Evolutionary conservation across 2,888 invertebrate genomes (phyloP), one percentile per base, ranked within the genome.

Genomic region (Schrankia costaestrigalis): DNA sequence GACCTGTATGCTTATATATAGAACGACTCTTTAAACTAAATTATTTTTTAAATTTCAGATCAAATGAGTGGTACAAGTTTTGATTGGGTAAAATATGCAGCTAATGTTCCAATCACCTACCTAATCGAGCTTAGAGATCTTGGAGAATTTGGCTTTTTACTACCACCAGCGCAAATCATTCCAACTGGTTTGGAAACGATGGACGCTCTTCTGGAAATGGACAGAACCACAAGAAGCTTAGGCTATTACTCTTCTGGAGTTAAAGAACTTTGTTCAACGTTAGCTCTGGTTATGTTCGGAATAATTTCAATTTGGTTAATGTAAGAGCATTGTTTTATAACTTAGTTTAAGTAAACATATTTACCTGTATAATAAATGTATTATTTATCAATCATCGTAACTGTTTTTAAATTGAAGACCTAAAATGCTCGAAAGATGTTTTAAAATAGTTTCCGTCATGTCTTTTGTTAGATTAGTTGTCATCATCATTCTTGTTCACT

Each of bases 71-170:
- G 90, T 1, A 67, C 81, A 2, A 87, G 84, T 24, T 87, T 87
- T 27, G 91, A 92, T 56, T 92, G 90, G 89, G 91, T 89, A 0
- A 90, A 91, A 46, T 78, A 83, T 2, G 71, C 56, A 1, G 71
- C 82, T 0, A 71, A 86, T 1, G 84, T 90, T 0, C 89, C 90
- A 3, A 80, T 91, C 22, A 68, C 89, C 1, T 90, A 89, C 54
- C 88, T 91, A 0, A 74, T 91, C n/a, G 92, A 93, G 56, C 79
- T 92, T 1, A 68, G 91, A 12, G 92, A 92, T 48, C 76, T 78
- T 2, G 91, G 91, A 1, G 66, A 69, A 4, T 88, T 76, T 25
- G 92, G 91, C 0, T 92, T 92, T 65, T 56, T 90, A 1, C 71
- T 92, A 0, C 91, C 91, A 0, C 54, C 86, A 0, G 67, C 71